Conservation (phyloP, 2,797 vertebrate species). For the Choloepus didactylus region DNA sequence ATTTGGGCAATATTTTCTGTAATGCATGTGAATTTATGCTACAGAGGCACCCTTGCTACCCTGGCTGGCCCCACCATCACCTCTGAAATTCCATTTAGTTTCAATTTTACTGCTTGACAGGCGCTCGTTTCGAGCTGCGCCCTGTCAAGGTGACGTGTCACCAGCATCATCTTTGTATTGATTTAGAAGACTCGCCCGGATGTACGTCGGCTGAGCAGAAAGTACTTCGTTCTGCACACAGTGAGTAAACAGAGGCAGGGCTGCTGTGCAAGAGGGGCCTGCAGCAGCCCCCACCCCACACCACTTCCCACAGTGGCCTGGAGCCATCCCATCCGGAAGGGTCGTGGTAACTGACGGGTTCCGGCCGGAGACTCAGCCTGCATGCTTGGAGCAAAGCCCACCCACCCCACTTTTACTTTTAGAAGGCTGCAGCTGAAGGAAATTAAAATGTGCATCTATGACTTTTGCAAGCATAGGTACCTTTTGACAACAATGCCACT, state of each 20-base stretch:
- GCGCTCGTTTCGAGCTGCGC: neutral
- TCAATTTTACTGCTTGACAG: conserved; percentile 18
- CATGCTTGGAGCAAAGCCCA: neutral
- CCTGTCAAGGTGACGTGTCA: conserved; percentile 52
- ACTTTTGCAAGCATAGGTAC: fast-evolving
- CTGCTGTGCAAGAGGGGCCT: fast-evolving
- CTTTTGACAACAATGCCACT: neutral
- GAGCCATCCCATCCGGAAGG: neutral
- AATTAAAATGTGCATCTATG: neutral
- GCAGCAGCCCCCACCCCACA: fast-evolving
- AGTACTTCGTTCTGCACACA: neutral
- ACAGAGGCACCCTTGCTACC: neutral
- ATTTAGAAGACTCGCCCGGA: conserved; percentile 1
- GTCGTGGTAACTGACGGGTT: neutral
- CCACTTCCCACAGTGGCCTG: fast-evolving
- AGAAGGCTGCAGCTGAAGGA: neutral
- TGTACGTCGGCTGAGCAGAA: fast-evolving
- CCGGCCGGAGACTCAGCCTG: neutral
- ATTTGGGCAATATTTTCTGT: conserved; percentile 22
- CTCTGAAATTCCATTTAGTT: conserved; percentile 74
- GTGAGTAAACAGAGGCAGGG: neutral
- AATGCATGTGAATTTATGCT: conserved; percentile 57
- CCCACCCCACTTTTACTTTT: neutral
- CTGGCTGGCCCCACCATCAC: neutral
- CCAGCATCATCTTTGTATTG: neutral